These are phyloP conservation scores for Enteromius paludinosus DNA, from an alignment of 2,797 vertebrate species.

Conservation along the genomic window DNA sequence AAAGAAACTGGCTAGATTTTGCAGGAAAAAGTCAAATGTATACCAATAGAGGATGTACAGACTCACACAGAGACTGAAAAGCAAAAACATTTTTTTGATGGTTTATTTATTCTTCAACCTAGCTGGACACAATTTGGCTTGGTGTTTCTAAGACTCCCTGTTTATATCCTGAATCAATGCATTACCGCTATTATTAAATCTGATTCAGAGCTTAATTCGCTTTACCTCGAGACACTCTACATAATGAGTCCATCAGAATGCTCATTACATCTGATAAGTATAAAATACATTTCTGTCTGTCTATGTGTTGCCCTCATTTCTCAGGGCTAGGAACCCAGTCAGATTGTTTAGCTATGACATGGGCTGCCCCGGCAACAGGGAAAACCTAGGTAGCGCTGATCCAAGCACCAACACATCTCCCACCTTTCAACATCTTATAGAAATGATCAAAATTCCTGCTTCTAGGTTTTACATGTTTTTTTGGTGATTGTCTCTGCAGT, in stretches of 20 bases:
- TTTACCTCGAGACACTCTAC: constrained; percentile 39
- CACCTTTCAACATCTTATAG: background rate
- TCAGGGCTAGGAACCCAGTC: constrained; percentile 26
- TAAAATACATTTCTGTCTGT: constrained; percentile 51
- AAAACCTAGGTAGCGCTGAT: background rate
- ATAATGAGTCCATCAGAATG: constrained; percentile 54
- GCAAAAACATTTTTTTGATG: background rate
- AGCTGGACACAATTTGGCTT: constrained; percentile 4
- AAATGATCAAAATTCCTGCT: constrained; percentile 10
- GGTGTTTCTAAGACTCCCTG: background rate
- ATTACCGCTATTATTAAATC: constrained; percentile 33
- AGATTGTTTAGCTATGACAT: background rate
- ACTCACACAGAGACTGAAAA: background rate
- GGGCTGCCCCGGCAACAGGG: background rate
- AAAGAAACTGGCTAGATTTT: constrained; percentile 5
- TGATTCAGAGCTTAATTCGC: constrained; percentile 52
- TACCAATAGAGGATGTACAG: background rate
- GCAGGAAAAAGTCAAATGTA: background rate
- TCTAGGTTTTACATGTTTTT: background rate
- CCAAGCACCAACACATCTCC: background rate
- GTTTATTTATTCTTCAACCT: background rate
- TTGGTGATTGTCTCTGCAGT: constrained; percentile 3
- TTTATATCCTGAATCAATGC: constrained; percentile 33
- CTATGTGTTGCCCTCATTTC: constrained; percentile 29
- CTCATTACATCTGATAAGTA: constrained; percentile 41